Percentiles rank a stretch among this genome's conserved stretches.
phyloP scores from a whole-genome alignment of 2,797 vertebrate species.

The Acrocephalus scirpaceus region DNA sequence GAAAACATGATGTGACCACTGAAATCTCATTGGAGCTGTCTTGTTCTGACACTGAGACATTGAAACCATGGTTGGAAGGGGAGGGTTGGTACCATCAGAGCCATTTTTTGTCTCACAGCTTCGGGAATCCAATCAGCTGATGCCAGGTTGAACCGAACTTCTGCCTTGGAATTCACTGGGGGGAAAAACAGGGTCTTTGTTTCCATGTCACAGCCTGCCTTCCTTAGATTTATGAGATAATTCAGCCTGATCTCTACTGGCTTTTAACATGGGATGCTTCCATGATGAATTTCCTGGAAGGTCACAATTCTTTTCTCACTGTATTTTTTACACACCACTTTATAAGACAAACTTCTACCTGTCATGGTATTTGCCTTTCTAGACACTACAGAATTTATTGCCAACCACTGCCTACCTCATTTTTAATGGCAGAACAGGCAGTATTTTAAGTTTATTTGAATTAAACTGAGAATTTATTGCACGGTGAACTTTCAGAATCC shows the following conservation, averaged over 20 bases:
- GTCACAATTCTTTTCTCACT: not conserved
- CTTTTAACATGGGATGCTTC: not conserved
- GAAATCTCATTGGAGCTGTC: rapidly evolving
- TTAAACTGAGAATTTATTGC: not conserved
- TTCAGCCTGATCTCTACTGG: not conserved
- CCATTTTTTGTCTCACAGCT: slow-evolving; percentile 81
- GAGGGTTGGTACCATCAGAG: slow-evolving; percentile 76
- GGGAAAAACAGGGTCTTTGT: not conserved
- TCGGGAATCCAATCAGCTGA: slow-evolving; percentile 93
- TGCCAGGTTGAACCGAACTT: slow-evolving; percentile 89
- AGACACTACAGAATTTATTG: not conserved
- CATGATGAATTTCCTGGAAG: not conserved
- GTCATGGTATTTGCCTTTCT: not conserved
- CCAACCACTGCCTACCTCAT: not conserved
- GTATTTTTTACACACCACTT: not conserved
- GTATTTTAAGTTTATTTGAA: not conserved
- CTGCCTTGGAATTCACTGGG: slow-evolving; percentile 88
- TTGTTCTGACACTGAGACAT: not conserved
- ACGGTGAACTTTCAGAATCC: not conserved
- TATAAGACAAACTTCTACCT: not conserved
- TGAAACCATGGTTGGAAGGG: rapidly evolving
- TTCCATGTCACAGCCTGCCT: not conserved
- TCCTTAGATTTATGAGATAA: not conserved
- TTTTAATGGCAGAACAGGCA: not conserved
- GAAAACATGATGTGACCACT: not conserved